Conservation (phyloP, 2,888 invertebrate species). For the Dromius quadrimaculatus region DNA sequence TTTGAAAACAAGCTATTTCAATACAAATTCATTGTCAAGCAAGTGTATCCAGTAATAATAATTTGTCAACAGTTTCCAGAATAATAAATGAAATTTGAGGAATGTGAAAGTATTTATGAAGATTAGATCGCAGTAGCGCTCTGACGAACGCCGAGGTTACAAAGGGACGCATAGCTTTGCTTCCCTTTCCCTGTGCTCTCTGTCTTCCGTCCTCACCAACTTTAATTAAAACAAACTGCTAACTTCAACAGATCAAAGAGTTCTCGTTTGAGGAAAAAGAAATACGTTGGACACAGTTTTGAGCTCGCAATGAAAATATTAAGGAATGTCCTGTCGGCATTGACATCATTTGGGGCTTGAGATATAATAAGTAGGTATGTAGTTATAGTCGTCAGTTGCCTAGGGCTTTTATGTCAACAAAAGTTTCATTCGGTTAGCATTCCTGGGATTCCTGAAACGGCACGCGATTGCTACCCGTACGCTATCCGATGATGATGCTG, state of each 20-base stretch:
- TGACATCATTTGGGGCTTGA: slow-evolving; percentile 44
- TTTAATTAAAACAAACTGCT: slow-evolving; percentile 66
- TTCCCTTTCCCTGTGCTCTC: slow-evolving; percentile 5
- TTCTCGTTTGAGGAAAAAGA: slow-evolving; percentile 61
- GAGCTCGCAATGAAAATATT: not conserved
- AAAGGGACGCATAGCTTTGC: no score
- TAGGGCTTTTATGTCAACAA: slow-evolving; percentile 33
- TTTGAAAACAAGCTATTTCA: slow-evolving; percentile 57
- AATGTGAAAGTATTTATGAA: no score
- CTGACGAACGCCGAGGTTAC: no score
- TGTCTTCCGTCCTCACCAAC: slow-evolving; percentile 60
- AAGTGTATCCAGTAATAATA: no score
- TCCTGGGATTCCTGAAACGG: slow-evolving; percentile 17
- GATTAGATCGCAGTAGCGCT: no score
- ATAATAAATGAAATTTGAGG: no score
- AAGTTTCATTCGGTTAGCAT: slow-evolving; percentile 9
- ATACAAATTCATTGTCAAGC: slow-evolving; percentile 11
- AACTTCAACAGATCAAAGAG: slow-evolving; percentile 64
- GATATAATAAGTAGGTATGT: slow-evolving; percentile 41
- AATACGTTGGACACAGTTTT: slow-evolving; percentile 55
- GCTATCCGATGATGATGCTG: not conserved
- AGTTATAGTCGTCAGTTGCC: slow-evolving; percentile 9
- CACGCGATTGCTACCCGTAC: slow-evolving; percentile 1
- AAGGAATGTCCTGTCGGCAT: slow-evolving; percentile 38
- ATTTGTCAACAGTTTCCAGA: no score